Percentiles rank a stretch among this genome's conserved stretches.
phyloP scores from a whole-genome alignment of 2,888 invertebrate species.

The Synanthedon andrenaeformis region DNA sequence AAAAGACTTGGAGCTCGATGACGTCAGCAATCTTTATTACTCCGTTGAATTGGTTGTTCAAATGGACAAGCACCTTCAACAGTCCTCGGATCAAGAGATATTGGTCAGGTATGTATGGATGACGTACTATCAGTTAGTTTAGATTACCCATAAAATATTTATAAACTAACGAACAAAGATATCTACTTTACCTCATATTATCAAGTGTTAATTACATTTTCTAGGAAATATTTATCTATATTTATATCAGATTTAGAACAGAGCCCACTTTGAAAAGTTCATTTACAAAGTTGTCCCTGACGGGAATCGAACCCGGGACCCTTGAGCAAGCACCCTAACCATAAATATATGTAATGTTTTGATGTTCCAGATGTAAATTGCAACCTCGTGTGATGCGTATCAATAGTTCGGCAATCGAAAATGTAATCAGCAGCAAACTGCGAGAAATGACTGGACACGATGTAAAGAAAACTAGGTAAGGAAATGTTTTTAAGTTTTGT shows the following conservation, averaged over 20 bases:
- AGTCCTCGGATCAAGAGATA: slow-evolving; percentile 78
- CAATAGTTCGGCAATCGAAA: slow-evolving; percentile 65
- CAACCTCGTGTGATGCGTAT: slow-evolving; percentile 67
- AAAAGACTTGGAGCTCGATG: slow-evolving; percentile 33
- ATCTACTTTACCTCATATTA: too few relatives aligned
- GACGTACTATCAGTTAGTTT: slow-evolving; percentile 5
- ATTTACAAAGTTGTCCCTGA: too few relatives aligned
- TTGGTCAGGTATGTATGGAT: slow-evolving; percentile 49
- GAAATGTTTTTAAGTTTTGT: not conserved
- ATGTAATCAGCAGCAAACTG: slow-evolving; percentile 62
- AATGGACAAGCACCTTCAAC: slow-evolving; percentile 80
- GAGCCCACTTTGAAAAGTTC: too few relatives aligned
- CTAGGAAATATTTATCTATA: too few relatives aligned
- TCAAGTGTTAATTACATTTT: too few relatives aligned
- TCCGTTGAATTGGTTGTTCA: slow-evolving; percentile 78
- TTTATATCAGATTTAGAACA: too few relatives aligned
- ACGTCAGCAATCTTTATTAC: slow-evolving; percentile 70
- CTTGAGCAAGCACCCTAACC: too few relatives aligned
- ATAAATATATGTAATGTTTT: slow-evolving; percentile 1
- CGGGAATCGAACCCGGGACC: too few relatives aligned
- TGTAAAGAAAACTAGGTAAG: slow-evolving; percentile 49
- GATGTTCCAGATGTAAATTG: slow-evolving; percentile 66
- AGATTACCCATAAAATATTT: too few relatives aligned
- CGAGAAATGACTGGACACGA: slow-evolving; percentile 51
- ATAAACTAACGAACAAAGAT: too few relatives aligned